Base-by-base conservation (phyloP, 2,888 invertebrate genomes). In the Nasonia oneida region DNA sequence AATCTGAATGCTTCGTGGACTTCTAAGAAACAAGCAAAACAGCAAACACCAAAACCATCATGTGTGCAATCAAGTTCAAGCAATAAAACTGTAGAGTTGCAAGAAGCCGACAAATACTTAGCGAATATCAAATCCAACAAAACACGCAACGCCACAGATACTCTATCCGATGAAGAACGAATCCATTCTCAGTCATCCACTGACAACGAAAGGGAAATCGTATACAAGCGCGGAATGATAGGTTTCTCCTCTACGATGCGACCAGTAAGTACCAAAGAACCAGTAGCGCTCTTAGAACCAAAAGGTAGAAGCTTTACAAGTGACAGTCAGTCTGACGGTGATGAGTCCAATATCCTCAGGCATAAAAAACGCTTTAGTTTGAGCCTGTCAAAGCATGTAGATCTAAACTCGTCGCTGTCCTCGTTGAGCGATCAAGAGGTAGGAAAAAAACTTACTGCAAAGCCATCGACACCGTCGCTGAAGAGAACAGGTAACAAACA, bases 41-140 rank as follows among this genome's bases (percentile, higher is more conserved):
- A 76, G 15, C 14, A 67, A 74, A 73, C 73, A 3, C 57, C 61
- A 53, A 39, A 33, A 47, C 15, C 15, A 50, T 14, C 33, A 12
- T 6, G 18, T 64, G 50, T 47, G n/a, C 61, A 74, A 39, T 79
- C 74, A 42, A 73, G 50, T 8, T 42, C 39, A 0, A 37, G 23
- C 5, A n/a, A 39, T 8, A 14, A n/a, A 57, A 8, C 2, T 39
- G 12, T 15, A 2, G 87, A 88, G 14, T 90, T 88, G 8, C 88
- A 88, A 86, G 79, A 83, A 64, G 70, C 84, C 12, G 83, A 88
- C 15, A 64, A 74, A 29, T 87, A 88, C 86, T 89, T 89, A 78
- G 78, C 81, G n/a, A 83, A 70, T 33, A 75, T 88, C 15, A 87
- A 84, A 10, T 84, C 87, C 0, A 86, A n/a, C 37, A 87, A 87